Base-by-base conservation (phyloP, 2,113 vertebrate species). In the Galemys pyrenaicus region DNA sequence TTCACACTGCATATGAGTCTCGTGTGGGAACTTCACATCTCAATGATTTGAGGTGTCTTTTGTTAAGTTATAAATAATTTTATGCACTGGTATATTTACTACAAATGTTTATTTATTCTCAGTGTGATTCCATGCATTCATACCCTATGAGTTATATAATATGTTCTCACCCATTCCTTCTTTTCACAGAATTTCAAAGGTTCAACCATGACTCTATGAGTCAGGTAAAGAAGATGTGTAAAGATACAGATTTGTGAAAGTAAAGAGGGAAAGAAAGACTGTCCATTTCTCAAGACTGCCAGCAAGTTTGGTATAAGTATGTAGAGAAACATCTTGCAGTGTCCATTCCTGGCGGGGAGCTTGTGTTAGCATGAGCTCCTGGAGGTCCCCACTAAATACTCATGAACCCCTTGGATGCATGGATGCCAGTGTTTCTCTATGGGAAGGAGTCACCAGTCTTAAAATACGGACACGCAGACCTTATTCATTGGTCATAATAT, bases 31-130 rank as follows among this genome's bases (percentile, higher is more conserved):
- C 30, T 74, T 68, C 54, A 22, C 20, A 22, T 56, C 54, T 56
- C 16, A 62, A 4, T 51, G 30, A 37, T 56, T 1, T 26, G 39
- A 44, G 73, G 11, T 51, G 56, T 9, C 22, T 92, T 89, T 54
- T 68, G 77, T 62, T 83, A 46, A 87, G 15, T 9, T 68, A 46
- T 78, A 77, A 70, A 85, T 87, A 67, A 32, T 7, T 91, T 70
- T 83, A 70, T 58, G 1, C 17, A 70, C 1, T 82, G n/a, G n/a
- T 73, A n/a, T 24, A 65, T 79, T 51, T 56, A 87, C 37, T 70
- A 6, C 6, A 60, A 30, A 90, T 17, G 77, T 74, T 64, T 64
- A 44, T 12, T 68, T 62, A 58, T 79, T 93, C 28, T 82, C 44
- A 70, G 10, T 51, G 5, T 80, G 26, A 30, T 75, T 24, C 49